Base-by-base conservation (phyloP, 1,140 invertebrate species). In the fruit fly (Drosophila melanogaster) region DNA sequence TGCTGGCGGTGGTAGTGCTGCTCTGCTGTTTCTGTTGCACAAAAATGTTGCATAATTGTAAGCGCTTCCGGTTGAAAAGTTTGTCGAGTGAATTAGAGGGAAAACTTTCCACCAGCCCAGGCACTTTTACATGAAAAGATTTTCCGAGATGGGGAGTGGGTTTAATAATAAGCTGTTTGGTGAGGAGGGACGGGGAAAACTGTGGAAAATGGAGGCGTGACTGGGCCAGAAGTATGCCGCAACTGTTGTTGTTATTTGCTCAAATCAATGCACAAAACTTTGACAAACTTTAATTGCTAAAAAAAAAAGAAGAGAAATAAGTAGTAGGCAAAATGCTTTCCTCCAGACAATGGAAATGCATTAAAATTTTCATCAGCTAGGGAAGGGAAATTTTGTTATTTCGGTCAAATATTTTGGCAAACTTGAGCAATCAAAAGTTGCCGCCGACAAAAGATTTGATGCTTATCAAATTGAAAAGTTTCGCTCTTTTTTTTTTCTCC, bases 21-120 rank as follows among this genome's bases (percentile, higher is more conserved):
- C 55, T 56, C 51, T 30, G 46, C 47, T 56, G 59, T 47, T 30
- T 38, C 47, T 81, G 78, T 67, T 70, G 85, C 84, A 89, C 84
- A 84, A 90, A 89, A 87, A 87, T 87, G 83, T 87, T 89, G 84
- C 85, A 89, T 89, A 89, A 89, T 89, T 89, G 81, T 89, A 84
- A 89, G 80, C 84, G 73, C 80, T 87, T 89, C 84, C 84, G 76
- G 71, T 84, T 84, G 64, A 75, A 78, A 83, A 89, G 72, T 83
- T 90, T 90, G 81, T 71, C 76, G 66, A 76, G 70, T 86, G 81
- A 86, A 86, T 86, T 85, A 85, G 74, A 77, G 74, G 67, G 55
- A 47, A 41, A 71, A 78, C 46, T 78, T 70, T 78, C 44, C 64
- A 51, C 58, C 74, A 69, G 77, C 67, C 67, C 58, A 66, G 57